Conservation (phyloP, 2,888 invertebrate genomes). For the Copidosoma aretas region DNA sequence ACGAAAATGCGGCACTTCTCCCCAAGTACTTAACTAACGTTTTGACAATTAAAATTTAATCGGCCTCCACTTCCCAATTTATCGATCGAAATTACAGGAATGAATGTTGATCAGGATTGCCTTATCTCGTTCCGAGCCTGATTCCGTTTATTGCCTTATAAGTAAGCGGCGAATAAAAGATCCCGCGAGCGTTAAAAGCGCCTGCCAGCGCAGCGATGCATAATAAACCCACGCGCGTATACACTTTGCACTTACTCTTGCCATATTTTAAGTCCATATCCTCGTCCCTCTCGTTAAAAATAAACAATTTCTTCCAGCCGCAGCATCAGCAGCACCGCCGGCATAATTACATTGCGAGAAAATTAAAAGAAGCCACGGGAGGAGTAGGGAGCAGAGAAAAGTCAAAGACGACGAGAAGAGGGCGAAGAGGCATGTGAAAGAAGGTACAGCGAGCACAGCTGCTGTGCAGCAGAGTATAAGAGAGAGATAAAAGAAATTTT, state of each 20-base stretch:
- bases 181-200: not conserved
- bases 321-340: constrained; percentile 16
- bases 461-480: constrained; percentile 17
- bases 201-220: no score
- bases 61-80: not conserved
- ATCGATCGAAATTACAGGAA: not conserved
- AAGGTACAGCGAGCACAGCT: constrained; percentile 17
- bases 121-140: not conserved
- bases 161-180: not conserved
- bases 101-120: not conserved
- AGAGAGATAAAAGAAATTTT: constrained; percentile 3
- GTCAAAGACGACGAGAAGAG: constrained; percentile 7
- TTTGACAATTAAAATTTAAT: not conserved
- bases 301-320: constrained; percentile 32
- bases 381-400: constrained; percentile 1
- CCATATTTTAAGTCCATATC: not conserved
- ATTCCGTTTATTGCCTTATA: not conserved
- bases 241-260: no score
- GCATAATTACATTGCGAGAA: constrained; percentile 23
- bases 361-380: constrained; percentile 23
- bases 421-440: not conserved
- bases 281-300: not conserved
- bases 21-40: not conserved
- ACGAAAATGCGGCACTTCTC: no score
- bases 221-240: no score